Base-by-base conservation (phyloP, 2,888 invertebrate genomes). In the Atrina japonica region DNA sequence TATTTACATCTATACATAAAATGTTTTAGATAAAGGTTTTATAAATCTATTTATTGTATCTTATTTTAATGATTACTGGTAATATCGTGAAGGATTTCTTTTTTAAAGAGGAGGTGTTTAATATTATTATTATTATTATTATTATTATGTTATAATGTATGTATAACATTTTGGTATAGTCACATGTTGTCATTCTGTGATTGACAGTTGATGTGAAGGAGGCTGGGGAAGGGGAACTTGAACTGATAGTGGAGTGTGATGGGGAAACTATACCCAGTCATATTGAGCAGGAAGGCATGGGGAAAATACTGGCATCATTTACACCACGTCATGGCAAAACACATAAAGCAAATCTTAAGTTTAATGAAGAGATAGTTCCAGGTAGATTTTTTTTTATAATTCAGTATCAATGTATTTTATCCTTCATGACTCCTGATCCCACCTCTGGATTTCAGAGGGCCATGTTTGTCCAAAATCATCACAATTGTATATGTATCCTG, bases 191-290 rank as follows among this genome's bases (percentile, higher is more conserved):
- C n/a, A n/a, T n/a, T n/a, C n/a, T n/a, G n/a, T n/a, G n/a, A n/a
- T 82, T 93, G 93, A 82, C 92, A 97, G 98, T 99, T 90, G 98
- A 98, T 92, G 98, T 98, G 49, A 97, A 96, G 88, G 96, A 97
- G 88, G 98, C 98, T 63, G 99, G 99, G 56, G 97, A 98, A 93
- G 99, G 99, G 66, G 98, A 98, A 91, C 93, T 99, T 87, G 98
- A 98, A 18, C 82, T 86, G 0, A 77, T 82, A 16, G 84, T 88
- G 11, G 78, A 77, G n/a, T 85, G 85, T 96, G 71, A 82, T 61
- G 95, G 96, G 95, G 83, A 94, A 94, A 87, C 94, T 94, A 75
- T 94, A 94, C 86, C 95, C 95, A 85, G 96, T 95, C 41, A 97
- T 96, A 41, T 93, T 60, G 96, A 96, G 1, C 96, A 96, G 83